Percentiles rank a stretch among this genome's conserved stretches.
Evolutionary conservation across 2,888 invertebrate species (phyloP).

Genomic region (Erebia aethiops): DNA sequence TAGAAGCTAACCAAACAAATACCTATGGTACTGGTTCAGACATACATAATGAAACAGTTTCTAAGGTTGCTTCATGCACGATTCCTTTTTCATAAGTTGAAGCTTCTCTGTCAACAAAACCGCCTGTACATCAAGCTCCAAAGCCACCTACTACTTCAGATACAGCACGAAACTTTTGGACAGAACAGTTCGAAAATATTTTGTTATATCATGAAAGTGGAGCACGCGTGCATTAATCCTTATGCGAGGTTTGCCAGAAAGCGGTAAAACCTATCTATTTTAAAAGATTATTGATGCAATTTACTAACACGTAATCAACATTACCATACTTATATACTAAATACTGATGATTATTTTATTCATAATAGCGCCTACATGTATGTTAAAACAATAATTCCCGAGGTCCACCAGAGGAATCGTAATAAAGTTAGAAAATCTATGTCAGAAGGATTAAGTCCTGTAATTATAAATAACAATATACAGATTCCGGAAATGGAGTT

Average conservation of each 20-base stretch:
- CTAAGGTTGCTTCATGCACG: constrained; percentile 3
- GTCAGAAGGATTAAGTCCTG: constrained; percentile 86
- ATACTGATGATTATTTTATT: constrained; percentile 68
- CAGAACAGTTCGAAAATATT: constrained; percentile 56
- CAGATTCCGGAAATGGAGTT: constrained; percentile 93
- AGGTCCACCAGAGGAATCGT: constrained; percentile 90
- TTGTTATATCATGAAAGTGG: constrained; percentile 68
- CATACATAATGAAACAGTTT: neutral
- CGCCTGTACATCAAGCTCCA: constrained; percentile 4
- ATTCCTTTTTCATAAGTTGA: constrained; percentile 29
- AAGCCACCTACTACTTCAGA: constrained; percentile 19
- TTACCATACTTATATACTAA: constrained; percentile 57
- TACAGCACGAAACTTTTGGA: constrained; percentile 46
- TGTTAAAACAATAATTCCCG: constrained; percentile 55
- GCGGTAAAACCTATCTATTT: constrained; percentile 91
- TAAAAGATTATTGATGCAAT: constrained; percentile 52
- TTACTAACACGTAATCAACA: constrained; percentile 27
- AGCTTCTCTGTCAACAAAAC: constrained; percentile 26
- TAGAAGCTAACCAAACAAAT: neutral
- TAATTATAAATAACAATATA: constrained; percentile 94
- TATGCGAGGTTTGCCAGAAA: constrained; percentile 92
- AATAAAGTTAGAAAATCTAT: constrained; percentile 83
- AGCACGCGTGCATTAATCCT: constrained; percentile 87
- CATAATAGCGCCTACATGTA: constrained; percentile 53
- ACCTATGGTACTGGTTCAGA: neutral